Evolutionary conservation across 2,888 invertebrate species (phyloP).

Genomic region (Netelia fuscicornis): DNA sequence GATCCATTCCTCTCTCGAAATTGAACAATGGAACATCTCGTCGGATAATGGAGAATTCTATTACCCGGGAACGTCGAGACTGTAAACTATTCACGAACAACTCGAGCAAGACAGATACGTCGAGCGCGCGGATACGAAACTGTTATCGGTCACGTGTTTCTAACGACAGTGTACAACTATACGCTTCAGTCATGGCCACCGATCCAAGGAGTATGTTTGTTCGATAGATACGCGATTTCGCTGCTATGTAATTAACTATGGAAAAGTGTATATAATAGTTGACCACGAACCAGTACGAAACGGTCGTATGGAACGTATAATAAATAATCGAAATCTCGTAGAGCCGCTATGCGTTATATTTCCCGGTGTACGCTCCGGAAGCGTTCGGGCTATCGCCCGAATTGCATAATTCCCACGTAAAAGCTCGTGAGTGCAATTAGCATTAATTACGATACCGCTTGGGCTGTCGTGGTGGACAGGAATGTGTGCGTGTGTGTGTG

Average conservation of each 20-base stretch:
- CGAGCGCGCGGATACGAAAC: constrained; percentile 35
- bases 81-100: constrained; percentile 45
- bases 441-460: constrained; percentile 80
- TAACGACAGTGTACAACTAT: not conserved
- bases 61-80: constrained; percentile 12
- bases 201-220: constrained; percentile 45
- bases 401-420: constrained; percentile 75
- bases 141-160: not conserved
- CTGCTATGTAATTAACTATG: constrained; percentile 63
- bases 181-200: constrained; percentile 2
- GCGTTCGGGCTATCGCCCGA: constrained; percentile 73
- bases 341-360: constrained; percentile 62
- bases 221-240: constrained; percentile 55
- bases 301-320: constrained; percentile 48
- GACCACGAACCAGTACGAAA: constrained; percentile 36
- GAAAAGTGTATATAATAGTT: constrained; percentile 62
- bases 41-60: constrained; percentile 7
- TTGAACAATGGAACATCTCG: not conserved
- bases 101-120: constrained; percentile 16
- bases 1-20: not conserved
- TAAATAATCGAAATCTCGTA: constrained; percentile 68
- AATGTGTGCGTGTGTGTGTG: constrained; percentile 13
- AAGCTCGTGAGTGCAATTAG: constrained; percentile 77
- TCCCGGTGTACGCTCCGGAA: constrained; percentile 61
- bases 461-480: constrained; percentile 66